Percentiles rank a stretch among this genome's conserved stretches.
These are phyloP conservation scores for Scomberomorus guttatus DNA, from an alignment of 2,797 vertebrate species.

Conservation along the genomic window DNA sequence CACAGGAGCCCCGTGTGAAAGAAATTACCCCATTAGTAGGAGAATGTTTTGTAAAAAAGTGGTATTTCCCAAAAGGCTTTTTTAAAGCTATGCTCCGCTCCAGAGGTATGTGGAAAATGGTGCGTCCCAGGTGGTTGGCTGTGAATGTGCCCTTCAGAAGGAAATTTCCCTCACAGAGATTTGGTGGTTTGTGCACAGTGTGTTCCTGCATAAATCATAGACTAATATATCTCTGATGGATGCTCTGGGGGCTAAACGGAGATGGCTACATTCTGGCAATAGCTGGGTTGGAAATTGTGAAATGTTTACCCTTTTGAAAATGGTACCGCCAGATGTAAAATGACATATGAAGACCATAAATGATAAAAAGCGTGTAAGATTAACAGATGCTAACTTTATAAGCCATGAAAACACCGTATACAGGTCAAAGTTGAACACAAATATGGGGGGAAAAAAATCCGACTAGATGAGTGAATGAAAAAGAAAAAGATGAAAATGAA, in stretches of 20 bases:
- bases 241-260: conserved; percentile 30
- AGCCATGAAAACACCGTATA: neutral
- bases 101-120: conserved; percentile 76
- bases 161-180: conserved; percentile 58
- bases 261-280: conserved; percentile 34
- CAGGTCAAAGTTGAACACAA: neutral
- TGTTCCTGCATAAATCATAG: conserved; percentile 70
- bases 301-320: conserved; percentile 57
- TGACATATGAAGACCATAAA: conserved; percentile 39
- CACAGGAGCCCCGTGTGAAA: conserved; percentile 34
- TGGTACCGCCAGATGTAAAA: conserved; percentile 46
- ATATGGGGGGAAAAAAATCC: conserved; percentile 2
- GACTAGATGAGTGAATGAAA: neutral
- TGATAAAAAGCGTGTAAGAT: conserved; percentile 14
- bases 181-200: conserved; percentile 50
- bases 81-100: conserved; percentile 41
- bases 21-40: conserved; percentile 19
- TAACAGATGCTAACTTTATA: conserved; percentile 30
- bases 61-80: conserved; percentile 64
- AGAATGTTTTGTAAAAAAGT: conserved; percentile 65
- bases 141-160: conserved; percentile 66
- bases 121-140: conserved; percentile 71
- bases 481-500: conserved; percentile 14
- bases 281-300: conserved; percentile 42
- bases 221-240: conserved; percentile 62